These are phyloP conservation scores for Drosophila nikananu DNA, from an alignment of 1,140 invertebrate genomes.

Conservation along the genomic window DNA sequence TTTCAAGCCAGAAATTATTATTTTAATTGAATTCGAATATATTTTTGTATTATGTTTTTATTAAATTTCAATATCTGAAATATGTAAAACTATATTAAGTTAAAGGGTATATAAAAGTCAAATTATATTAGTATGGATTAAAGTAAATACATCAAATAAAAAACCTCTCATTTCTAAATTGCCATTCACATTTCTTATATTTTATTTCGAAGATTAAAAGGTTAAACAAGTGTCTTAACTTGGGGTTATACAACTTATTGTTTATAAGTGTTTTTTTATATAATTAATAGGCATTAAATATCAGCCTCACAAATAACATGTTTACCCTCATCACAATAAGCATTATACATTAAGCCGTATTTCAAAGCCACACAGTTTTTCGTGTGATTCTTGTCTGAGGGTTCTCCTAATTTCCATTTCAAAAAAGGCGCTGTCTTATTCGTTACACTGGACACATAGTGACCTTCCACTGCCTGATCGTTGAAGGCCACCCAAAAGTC, in stretches of 20 bases:
- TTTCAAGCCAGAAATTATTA: neutral
- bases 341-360: neutral
- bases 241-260: too few species aligned
- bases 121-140: too few species aligned
- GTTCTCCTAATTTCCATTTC: neutral
- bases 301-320: neutral
- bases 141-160: too few species aligned
- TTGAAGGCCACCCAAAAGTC: neutral
- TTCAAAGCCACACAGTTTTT: neutral
- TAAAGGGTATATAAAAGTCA: too few species aligned
- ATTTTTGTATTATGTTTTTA: neutral
- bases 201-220: neutral
- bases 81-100: too few species aligned
- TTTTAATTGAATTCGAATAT: neutral
- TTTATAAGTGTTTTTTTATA: too few species aligned
- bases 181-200: too few species aligned
- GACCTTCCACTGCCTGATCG: neutral
- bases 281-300: neutral
- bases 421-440: neutral
- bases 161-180: too few species aligned
- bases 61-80: too few species aligned
- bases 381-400: neutral
- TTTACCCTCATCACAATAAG: neutral
- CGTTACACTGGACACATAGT: neutral
- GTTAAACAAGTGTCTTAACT: neutral